Evolutionary conservation across 2,113 vertebrate genomes (phyloP), one percentile per base, ranked within the genome.

Genomic region (Microcebus murinus): DNA sequence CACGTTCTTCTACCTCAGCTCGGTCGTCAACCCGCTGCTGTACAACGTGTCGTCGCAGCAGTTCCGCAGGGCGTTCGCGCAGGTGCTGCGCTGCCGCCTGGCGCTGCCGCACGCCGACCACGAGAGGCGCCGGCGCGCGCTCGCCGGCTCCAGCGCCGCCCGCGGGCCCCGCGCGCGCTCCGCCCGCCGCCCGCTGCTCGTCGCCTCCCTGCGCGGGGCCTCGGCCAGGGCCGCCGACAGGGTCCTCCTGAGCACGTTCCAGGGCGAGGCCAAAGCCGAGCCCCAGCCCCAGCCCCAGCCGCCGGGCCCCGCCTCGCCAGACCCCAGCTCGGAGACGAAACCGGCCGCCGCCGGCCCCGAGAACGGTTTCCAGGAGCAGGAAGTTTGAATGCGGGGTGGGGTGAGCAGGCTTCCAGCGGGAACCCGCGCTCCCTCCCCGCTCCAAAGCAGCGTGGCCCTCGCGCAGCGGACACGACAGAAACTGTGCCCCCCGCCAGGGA

Each of bases 1-100:
- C 97, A 99, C 98, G 85, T 99, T 99, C 99, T 99, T 99, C 98
- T 99, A 99, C 98, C 98, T 99, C 36, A 99, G 99, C 98, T 99
- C 99, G 0, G 99, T 99, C 80, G 91, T 99, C 96, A 99, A 99
- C 98, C 99, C 99, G 0, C 98, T 99, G 48, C 99, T 99, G 39
- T 99, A 99, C 98, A 99, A 99, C 95, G 97, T 99, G 73, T 99
- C 99, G 6, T 99, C 99, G 0, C 98, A 67, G 77, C 99, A 99
- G 98, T 99, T 99, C 98, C 98, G 99, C 85, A 94, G 97, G 0
- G 99, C 99, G 6, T 99, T 99, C 39, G 52, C 98, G 68, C 99
- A 99, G 98, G 99, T 99, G 27, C 98, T 99, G 29, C 94, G 99
- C 71, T 99, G 99, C 96, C 99, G 7, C 65, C 98, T 99, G 87